Evolutionary conservation across 2,888 invertebrate genomes (phyloP), one percentile per base, ranked within the genome.

Genomic region (Dioctria linearis): DNA sequence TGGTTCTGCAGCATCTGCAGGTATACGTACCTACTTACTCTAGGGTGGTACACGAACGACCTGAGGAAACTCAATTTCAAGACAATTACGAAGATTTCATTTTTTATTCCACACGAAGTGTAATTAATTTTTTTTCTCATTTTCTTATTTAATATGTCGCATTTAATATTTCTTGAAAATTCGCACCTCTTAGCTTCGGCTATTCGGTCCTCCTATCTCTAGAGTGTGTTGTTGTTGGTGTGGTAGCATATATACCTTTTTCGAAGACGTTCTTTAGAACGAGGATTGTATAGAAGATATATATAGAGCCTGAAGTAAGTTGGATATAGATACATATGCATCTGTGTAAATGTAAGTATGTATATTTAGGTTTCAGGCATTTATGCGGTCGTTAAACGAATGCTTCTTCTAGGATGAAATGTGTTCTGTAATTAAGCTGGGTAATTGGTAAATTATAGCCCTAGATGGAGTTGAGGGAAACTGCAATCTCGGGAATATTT

Each of bases 371-470:
- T 73, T 57, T 40, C 73, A 73, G 57, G 57, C 73, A 73, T 73
- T 73, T 73, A 59, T 73, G 73, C 57, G 73, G 73, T 73, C 73
- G 57, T 73, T 73, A 73, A 73, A 73, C 73, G 73, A 73, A 73
- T 73, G 57, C 73, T 42, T 40, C 57, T 57, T 40, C 83, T 84
- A 85, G 87, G 87, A 87, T 87, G 86, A 88, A 88, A 88, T 87
- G 87, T 87, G 87, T 86, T 86, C 85, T 85, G 87, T 87, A 88
- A 88, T 87, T 87, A 88, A 87, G 88, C 86, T 84, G 85, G 86
- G 85, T 86, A 87, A 88, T 88, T 87, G 86, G 86, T 85, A 88
- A 87, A 88, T 87, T 88, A 87, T 87, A 73, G 57, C 73, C 42
- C 51, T 73, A 37, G 57, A 57, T 73, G 73, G 73, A 57, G 73